phyloP scores from a whole-genome alignment of 1,140 invertebrate species.

The Euwallacea similis region DNA sequence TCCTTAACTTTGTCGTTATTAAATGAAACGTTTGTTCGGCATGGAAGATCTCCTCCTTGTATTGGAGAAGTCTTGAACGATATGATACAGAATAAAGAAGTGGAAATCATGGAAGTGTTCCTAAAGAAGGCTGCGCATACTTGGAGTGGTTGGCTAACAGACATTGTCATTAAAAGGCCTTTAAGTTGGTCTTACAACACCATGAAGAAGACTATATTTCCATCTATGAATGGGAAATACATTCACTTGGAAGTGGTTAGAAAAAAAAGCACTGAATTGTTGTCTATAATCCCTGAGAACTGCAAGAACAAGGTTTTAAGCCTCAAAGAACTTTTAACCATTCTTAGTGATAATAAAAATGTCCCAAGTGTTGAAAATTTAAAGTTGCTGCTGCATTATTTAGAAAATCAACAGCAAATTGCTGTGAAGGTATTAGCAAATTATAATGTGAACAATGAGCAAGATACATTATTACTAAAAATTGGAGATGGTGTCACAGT shows the following conservation, averaged over 20 bases:
- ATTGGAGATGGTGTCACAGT: slow-evolving; percentile 40
- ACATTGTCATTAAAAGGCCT: slow-evolving; percentile 51
- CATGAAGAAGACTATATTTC: slow-evolving; percentile 48
- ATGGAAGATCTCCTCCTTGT: slow-evolving; percentile 53
- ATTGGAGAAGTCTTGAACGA: slow-evolving; percentile 52
- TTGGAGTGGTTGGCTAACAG: slow-evolving; percentile 52
- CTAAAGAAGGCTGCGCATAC: slow-evolving; percentile 41
- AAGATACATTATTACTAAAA: slow-evolving; percentile 47
- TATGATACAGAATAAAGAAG: slow-evolving; percentile 49
- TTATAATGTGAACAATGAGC: slow-evolving; percentile 27
- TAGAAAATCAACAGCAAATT: slow-evolving; percentile 42
- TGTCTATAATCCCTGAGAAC: slow-evolving; percentile 35
- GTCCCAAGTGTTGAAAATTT: slow-evolving; percentile 37
- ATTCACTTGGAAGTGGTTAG: slow-evolving; percentile 44
- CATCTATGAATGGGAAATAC: slow-evolving; percentile 36
- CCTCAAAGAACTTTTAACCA: slow-evolving; percentile 41
- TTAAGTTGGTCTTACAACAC: slow-evolving; percentile 52
- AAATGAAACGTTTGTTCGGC: slow-evolving; percentile 51
- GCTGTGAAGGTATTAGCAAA: slow-evolving; percentile 28
- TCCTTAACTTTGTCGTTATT: slow-evolving; percentile 51
- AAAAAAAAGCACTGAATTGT: slow-evolving; percentile 38
- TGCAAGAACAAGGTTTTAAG: slow-evolving; percentile 47
- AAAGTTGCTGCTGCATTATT: slow-evolving; percentile 46
- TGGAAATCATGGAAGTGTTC: slow-evolving; percentile 48
- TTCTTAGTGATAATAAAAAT: slow-evolving; percentile 36